Base-by-base conservation (phyloP, 2,113 vertebrate genomes). In the Nothoprocta perdicaria region DNA sequence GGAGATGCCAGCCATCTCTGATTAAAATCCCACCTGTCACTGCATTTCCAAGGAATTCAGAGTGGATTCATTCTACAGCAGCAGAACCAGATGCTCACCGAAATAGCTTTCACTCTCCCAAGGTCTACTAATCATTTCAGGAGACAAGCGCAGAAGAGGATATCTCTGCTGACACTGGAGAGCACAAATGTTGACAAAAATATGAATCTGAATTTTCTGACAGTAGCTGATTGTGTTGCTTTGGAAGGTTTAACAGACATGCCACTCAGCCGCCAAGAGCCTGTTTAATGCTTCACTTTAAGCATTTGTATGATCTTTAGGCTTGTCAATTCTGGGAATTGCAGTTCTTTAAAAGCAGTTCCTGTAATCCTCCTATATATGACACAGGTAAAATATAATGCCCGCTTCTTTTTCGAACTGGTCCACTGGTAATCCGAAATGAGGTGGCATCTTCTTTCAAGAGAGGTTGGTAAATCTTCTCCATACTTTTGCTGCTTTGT, bases 161-260 rank as follows among this genome's bases (percentile, higher is more conserved):
- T 94, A 95, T 95, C 89, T 86, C 85, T 48, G 82, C 89, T 92
- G 94, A 92, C 95, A 83, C 88, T 6, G 15, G 87, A 81, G 75
- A 94, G 86, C 92, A 89, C 95, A 94, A 94, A 93, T 92, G 94
- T 95, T 96, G 94, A 93, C 94, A 95, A 90, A 94, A 96, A 93
- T 95, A 94, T 91, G 92, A 96, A 96, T 96, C 93, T 90, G 94
- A 92, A 95, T 96, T 80, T 94, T 65, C 84, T 94, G 93, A 95
- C 95, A 95, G 95, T 4, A 63, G 84, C 46, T 93, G 93, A 96
- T 95, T 77, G 95, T 88, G 86, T 83, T 93, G 90, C 96, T 92
- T 95, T 92, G 76, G 94, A 92, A 95, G 88, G 81, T 92, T 96
- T 96, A 95, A 92, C 92, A 95, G 95, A 95, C 94, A 82, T 95